A percentile compares a stretch with the other conserved stretches of the same genome.
Conservation (phyloP, 2,888 invertebrate genomes). For the Drosophila longiperda region DNA sequence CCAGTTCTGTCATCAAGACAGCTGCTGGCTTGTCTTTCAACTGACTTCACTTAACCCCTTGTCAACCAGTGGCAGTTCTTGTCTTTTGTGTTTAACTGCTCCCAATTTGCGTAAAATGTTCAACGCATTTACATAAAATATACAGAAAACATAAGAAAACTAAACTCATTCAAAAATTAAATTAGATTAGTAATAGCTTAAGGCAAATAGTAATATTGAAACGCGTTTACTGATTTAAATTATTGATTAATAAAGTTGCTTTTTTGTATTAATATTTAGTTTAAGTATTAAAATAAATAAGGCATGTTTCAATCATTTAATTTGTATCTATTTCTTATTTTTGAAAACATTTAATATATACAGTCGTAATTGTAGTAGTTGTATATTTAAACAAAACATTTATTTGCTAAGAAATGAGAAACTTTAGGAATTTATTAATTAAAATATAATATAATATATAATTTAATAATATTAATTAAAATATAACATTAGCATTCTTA, state of each 20-base stretch:
- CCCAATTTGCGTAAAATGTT: slow-evolving; percentile 1
- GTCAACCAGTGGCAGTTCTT: slow-evolving; percentile 21
- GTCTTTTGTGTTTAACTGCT: slow-evolving; percentile 11
- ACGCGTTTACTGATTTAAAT: background rate
- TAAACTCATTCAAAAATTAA: background rate
- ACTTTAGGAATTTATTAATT: background rate
- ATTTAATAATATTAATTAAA: too few species aligned
- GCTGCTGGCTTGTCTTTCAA: slow-evolving; percentile 23
- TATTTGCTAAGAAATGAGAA: background rate
- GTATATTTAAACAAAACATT: background rate
- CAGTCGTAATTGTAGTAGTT: background rate
- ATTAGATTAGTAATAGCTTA: background rate
- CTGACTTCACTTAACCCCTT: slow-evolving; percentile 35
- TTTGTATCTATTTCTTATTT: background rate
- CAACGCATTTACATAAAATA: background rate
- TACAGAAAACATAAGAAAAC: background rate
- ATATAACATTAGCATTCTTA: background rate
- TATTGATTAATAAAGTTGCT: background rate
- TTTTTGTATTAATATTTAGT: background rate
- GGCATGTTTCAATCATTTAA: background rate
- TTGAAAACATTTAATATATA: background rate
- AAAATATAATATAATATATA: too few species aligned
- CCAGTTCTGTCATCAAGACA: slow-evolving; percentile 51
- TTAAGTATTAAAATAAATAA: background rate
- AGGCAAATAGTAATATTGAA: background rate